Conservation (phyloP, 2,113 vertebrate genomes). For the Tringa solitaria region DNA sequence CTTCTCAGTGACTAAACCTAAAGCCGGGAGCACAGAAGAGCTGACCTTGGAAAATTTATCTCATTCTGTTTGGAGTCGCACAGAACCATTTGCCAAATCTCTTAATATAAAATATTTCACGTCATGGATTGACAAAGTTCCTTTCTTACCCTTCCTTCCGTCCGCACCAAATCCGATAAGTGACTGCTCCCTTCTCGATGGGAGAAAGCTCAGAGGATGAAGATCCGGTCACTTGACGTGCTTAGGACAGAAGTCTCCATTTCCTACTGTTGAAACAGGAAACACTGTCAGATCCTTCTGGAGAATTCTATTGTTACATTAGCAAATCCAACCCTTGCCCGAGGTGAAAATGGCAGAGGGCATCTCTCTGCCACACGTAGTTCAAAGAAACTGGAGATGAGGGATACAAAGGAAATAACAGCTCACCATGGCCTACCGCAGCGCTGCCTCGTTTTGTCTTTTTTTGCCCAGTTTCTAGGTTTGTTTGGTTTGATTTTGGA, state of each 20-base stretch:
- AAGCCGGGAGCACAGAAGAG: background rate
- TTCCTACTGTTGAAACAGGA: constrained; percentile 26
- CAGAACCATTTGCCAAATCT: background rate
- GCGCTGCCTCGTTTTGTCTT: background rate
- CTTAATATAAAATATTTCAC: constrained; percentile 25
- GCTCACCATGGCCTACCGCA: background rate
- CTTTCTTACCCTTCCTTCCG: constrained; percentile 55
- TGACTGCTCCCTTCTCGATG: background rate
- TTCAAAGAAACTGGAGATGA: background rate
- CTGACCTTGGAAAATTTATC: constrained; percentile 27
- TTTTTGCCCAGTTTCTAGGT: background rate
- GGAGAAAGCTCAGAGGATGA: constrained; percentile 20
- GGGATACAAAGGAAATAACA: background rate
- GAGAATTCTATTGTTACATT: background rate
- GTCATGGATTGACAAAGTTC: constrained; percentile 21
- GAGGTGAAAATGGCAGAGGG: background rate
- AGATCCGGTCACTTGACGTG: constrained; percentile 4
- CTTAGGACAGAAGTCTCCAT: background rate
- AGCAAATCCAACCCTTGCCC: background rate
- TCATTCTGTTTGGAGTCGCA: constrained; percentile 20
- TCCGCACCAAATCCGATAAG: constrained; percentile 21
- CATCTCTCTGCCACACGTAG: background rate
- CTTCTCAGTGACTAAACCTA: background rate
- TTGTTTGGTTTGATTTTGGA: background rate
- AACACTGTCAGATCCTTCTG: constrained; percentile 28